A percentile compares a stretch with the other conserved stretches of the same genome.
Evolutionary conservation across 2,888 invertebrate genomes (phyloP).

Genomic region (Strigamia maritima): DNA sequence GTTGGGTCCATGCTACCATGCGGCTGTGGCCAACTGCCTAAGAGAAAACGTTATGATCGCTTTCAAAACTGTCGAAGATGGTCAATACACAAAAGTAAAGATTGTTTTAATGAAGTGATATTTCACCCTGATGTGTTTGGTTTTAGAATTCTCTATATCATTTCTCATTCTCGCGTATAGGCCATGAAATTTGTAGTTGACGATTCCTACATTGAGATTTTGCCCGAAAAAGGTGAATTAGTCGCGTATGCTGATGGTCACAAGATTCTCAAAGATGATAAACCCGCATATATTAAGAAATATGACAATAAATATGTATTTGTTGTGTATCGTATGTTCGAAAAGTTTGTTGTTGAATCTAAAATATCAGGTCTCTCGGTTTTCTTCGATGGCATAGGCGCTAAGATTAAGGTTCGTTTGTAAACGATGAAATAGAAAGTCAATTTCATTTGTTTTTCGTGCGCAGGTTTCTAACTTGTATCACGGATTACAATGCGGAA

Average conservation of each 20-base stretch:
- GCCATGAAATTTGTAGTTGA: not conserved
- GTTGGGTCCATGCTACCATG: constrained; percentile 44
- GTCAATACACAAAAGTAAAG: constrained; percentile 2
- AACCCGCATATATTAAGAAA: not conserved
- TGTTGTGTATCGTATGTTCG: not conserved
- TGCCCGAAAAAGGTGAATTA: not conserved
- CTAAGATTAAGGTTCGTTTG: too few relatives aligned
- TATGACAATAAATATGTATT: not conserved
- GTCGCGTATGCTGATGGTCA: not conserved
- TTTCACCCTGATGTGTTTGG: too few relatives aligned
- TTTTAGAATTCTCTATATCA: too few relatives aligned
- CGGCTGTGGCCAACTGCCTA: constrained; percentile 39
- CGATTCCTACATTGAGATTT: not conserved
- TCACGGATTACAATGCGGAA: constrained; percentile 44
- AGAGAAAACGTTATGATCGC: not conserved
- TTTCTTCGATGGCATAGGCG: constrained; percentile 5
- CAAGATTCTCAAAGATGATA: not conserved
- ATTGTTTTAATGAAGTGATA: too few relatives aligned
- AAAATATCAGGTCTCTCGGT: not conserved
- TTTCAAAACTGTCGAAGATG: not conserved
- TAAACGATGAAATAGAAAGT: too few relatives aligned
- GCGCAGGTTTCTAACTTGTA: constrained; percentile 44
- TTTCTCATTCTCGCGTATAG: too few relatives aligned
- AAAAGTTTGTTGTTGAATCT: not conserved
- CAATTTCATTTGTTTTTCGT: too few relatives aligned